These are phyloP conservation scores for Glaucopsyche alexis DNA, from an alignment of 2,888 invertebrate species.

Conservation along the genomic window DNA sequence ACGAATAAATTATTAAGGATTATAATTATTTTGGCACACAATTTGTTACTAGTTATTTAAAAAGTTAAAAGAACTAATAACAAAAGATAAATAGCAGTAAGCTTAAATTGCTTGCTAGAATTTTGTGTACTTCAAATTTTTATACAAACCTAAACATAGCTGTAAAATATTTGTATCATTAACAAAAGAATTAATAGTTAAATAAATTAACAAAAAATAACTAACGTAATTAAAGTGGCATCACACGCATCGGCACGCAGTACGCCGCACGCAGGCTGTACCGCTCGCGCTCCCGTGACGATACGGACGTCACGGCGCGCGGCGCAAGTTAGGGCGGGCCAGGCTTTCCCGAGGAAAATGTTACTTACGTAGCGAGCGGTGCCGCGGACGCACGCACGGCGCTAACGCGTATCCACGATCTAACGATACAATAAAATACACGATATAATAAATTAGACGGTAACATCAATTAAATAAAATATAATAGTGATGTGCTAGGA, in stretches of 20 bases:
- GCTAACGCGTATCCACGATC: conserved; percentile 32
- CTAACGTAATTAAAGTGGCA: neutral
- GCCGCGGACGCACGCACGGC: conserved; percentile 54
- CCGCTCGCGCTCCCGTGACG: conserved; percentile 29
- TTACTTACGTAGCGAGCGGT: conserved; percentile 46
- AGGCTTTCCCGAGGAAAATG: conserved; percentile 62
- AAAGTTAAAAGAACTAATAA: too few species aligned
- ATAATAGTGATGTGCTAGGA: conserved; percentile 26
- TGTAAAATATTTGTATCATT: too few species aligned
- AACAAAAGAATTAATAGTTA: too few species aligned
- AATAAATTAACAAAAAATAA: neutral
- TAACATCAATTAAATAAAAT: neutral
- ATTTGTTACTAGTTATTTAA: too few species aligned
- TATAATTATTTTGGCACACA: too few species aligned
- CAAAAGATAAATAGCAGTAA: too few species aligned
- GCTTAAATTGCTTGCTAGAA: too few species aligned
- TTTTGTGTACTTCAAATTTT: too few species aligned
- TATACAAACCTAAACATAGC: too few species aligned
- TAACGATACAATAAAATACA: conserved; percentile 12
- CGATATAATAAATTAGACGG: conserved; percentile 10
- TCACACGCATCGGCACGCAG: neutral
- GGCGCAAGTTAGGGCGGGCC: conserved; percentile 52
- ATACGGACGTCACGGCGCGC: neutral
- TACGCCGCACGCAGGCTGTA: conserved; percentile 15
- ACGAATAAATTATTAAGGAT: neutral